Base-by-base conservation (phyloP, 2,888 invertebrate genomes). In the Lamproptera curius region DNA sequence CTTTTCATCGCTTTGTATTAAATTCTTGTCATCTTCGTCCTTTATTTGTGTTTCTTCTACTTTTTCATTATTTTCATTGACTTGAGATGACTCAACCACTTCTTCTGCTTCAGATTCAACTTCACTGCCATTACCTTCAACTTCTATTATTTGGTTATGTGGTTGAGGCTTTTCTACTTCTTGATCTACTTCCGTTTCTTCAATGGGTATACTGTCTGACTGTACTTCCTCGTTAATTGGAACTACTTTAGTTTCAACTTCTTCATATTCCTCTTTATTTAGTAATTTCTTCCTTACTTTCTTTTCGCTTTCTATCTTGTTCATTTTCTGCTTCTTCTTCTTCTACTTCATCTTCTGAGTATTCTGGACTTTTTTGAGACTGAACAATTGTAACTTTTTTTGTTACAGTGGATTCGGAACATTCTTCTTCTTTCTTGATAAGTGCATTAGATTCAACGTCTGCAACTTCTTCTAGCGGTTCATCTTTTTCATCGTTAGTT, bases 311-410 rank as follows among this genome's bases (percentile, higher is more conserved):
- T 42, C 51, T 50, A 16, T 55, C 53, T 53, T 59, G 55, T 37
- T 59, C 57, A 2, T 50, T 45, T 16, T 54, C 53, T 51, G 65
- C 68, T 49, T 63, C 67, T 47, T 62, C 69, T 48, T 62, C 67
- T 50, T 62, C 63, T 11, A 57, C 50, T 43, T 58, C 61, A 40
- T 58, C 60, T 41, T 62, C 63, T 26, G 61, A 58, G 23, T 46
- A 39, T 44, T 59, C 56, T 52, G 58, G 50, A 8, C 46, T 48
- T 33, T 55, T 55, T 14, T 49, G 36, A 13, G 72, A 67, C 59
- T 83, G 69, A 17, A 76, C 63, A 11, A 81, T 62, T 0, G 78
- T 70, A 4, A 82, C 74, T 52, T 81, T 81, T 55, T 79, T 76
- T n/a, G 72, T 73, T 4, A 73, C 73, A 9, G 66, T 74, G 1